phyloP scores from a whole-genome alignment of 1,140 invertebrate genomes.

The Triops cancriformis region DNA sequence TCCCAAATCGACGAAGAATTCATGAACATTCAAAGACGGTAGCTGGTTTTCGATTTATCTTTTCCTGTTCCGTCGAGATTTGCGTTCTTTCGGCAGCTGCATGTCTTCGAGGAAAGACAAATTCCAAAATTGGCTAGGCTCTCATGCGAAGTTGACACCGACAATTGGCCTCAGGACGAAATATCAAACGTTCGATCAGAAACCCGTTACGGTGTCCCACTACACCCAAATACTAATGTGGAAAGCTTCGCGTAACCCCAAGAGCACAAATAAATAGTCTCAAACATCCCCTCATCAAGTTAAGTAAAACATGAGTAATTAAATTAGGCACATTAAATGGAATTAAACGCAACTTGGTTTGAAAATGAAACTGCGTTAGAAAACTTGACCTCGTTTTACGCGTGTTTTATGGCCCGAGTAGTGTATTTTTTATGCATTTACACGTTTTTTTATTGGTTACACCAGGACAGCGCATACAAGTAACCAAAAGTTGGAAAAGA shows the following conservation, averaged over 20 bases:
- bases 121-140: constrained; percentile 88
- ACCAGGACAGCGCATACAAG: too few species aligned
- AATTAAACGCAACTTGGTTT: too few species aligned
- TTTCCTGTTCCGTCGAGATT: constrained; percentile 27
- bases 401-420: too few species aligned
- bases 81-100: constrained; percentile 42
- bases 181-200: constrained; percentile 66
- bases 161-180: constrained; percentile 60
- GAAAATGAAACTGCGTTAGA: too few species aligned
- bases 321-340: too few species aligned
- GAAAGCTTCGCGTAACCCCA: constrained; percentile 76
- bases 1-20: constrained; percentile 52
- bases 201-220: constrained; percentile 66
- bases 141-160: constrained; percentile 80
- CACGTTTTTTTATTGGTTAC: too few species aligned
- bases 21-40: constrained; percentile 63
- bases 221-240: constrained; percentile 70
- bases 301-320: too few species aligned
- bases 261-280: too few species aligned
- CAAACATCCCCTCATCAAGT: too few species aligned
- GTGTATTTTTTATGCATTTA: too few species aligned
- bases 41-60: constrained; percentile 52
- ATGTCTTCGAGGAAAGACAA: constrained; percentile 74
- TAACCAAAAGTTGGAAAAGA: too few species aligned
- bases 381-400: too few species aligned